phyloP scores from a whole-genome alignment of 2,113 vertebrate genomes.

The Hypanus sabinus region DNA sequence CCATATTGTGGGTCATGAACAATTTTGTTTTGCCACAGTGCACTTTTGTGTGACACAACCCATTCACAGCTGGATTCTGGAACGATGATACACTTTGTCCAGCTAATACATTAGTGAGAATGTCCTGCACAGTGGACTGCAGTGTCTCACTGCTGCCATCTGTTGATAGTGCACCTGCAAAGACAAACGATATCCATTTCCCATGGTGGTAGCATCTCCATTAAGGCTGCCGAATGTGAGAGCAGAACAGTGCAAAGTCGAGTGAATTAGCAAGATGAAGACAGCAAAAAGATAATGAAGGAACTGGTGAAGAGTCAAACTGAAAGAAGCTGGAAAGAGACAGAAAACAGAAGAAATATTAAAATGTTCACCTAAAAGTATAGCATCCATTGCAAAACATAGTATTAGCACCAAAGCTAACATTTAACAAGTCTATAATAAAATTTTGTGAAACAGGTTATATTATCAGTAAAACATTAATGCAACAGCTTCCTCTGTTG shows the following conservation, averaged over 20 bases:
- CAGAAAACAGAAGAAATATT: conserved; percentile 42
- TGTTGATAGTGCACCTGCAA: conserved; percentile 21
- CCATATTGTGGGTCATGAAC: conserved; percentile 74
- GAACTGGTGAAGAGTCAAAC: conserved; percentile 44
- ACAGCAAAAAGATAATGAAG: conserved; percentile 32
- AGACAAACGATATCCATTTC: conserved; percentile 31
- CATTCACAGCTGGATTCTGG: conserved; percentile 37
- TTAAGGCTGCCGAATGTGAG: background rate
- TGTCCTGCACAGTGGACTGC: conserved; percentile 48
- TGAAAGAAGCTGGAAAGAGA: conserved; percentile 37
- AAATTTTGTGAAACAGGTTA: background rate
- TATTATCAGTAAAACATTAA: conserved; percentile 40
- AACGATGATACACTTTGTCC: conserved; percentile 35
- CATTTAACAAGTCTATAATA: background rate
- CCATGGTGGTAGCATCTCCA: background rate
- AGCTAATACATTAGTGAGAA: conserved; percentile 55
- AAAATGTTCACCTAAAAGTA: background rate
- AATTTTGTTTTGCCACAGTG: conserved; percentile 85
- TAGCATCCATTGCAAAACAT: background rate
- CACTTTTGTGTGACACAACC: conserved; percentile 46
- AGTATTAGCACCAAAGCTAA: background rate
- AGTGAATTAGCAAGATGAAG: conserved; percentile 39
- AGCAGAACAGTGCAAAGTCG: background rate
- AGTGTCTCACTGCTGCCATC: conserved; percentile 32
- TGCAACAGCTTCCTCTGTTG: background rate